Conservation (phyloP, 92 coral and sea anemone genomes). For the Micromussa lordhowensis region DNA sequence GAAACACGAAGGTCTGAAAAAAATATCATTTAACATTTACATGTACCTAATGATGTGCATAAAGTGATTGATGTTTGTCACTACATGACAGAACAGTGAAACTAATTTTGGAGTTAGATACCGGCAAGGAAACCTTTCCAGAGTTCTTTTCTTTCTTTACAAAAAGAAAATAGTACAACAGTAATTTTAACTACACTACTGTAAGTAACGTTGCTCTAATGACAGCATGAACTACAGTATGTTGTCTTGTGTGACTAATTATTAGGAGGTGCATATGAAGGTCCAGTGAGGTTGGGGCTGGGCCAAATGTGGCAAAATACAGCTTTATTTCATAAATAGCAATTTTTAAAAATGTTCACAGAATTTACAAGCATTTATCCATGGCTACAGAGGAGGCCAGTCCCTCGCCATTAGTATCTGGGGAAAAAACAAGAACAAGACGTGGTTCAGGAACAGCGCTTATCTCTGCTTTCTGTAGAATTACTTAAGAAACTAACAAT, state of each 20-base stretch:
- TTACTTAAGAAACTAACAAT: no score
- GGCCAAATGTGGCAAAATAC: conserved; percentile 40
- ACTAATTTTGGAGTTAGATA: background rate
- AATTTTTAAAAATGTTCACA: conserved; percentile 53
- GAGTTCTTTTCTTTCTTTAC: background rate
- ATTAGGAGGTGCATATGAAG: background rate
- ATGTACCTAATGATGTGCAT: background rate
- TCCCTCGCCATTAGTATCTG: conserved; percentile 73
- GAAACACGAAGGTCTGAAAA: background rate
- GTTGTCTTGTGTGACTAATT: background rate
- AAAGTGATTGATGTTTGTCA: background rate
- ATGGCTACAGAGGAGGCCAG: conserved; percentile 45
- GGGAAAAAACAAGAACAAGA: conserved; percentile 3
- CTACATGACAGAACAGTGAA: background rate
- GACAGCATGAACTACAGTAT: background rate
- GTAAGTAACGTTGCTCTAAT: background rate
- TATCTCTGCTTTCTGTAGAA: no score
- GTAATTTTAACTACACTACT: background rate
- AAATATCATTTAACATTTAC: background rate
- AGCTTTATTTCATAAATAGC: conserved; percentile 48
- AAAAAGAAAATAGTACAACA: background rate
- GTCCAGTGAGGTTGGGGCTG: background rate
- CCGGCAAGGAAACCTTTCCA: background rate
- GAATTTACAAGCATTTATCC: conserved; percentile 61
- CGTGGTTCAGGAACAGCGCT: no score